phyloP scores from a whole-genome alignment of 2,888 invertebrate species.

The Drosophila monieri region DNA sequence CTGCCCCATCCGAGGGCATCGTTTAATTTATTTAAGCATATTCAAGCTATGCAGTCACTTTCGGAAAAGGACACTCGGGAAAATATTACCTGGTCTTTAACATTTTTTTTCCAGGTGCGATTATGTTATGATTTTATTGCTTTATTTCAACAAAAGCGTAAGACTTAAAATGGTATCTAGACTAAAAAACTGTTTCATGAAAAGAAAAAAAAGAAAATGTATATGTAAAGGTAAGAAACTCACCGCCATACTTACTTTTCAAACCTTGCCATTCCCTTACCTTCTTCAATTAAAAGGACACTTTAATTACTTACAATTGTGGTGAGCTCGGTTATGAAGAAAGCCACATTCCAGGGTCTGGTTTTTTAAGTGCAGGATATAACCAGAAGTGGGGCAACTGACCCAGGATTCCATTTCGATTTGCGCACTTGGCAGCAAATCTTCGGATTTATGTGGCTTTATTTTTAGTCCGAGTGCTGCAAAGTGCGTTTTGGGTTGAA shows the following conservation, averaged over 20 bases:
- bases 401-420: conserved; percentile 49
- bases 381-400: conserved; percentile 7
- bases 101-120: neutral
- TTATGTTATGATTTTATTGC: neutral
- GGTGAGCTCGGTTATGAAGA: neutral
- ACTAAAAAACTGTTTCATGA: neutral
- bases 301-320: neutral
- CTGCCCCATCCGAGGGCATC: conserved; percentile 28
- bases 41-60: conserved; percentile 52
- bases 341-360: neutral
- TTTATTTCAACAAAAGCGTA: neutral
- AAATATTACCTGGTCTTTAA: neutral
- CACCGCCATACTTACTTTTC: neutral
- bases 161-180: neutral
- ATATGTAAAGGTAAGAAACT: neutral
- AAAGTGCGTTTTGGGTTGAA: conserved; percentile 38
- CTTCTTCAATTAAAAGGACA: neutral
- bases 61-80: conserved; percentile 12
- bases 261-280: too few relatives aligned
- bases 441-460: conserved; percentile 58
- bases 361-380: conserved; percentile 4
- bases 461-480: conserved; percentile 37
- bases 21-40: conserved; percentile 54
- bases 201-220: neutral
- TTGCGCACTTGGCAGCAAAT: conserved; percentile 58